Evolutionary conservation across 1,140 invertebrate species (phyloP).

Genomic region (Sitophilus oryzae): DNA sequence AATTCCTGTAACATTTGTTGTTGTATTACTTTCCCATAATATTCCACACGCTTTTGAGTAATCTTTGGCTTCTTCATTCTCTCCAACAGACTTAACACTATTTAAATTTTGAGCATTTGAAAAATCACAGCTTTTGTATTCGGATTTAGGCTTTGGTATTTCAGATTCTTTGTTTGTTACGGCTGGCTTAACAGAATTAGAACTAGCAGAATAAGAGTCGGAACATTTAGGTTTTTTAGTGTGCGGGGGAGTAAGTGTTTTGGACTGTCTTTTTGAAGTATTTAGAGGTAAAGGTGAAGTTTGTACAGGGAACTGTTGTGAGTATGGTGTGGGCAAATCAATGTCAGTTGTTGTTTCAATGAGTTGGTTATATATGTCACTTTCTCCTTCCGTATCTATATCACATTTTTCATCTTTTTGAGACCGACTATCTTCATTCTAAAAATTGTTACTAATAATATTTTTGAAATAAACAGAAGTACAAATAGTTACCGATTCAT

Average conservation of each 20-base stretch:
- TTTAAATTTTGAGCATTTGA: constrained; percentile 12
- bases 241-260: constrained; percentile 11
- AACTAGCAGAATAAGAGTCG: constrained; percentile 8
- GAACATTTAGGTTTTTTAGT: constrained; percentile 12
- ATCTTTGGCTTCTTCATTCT: constrained; percentile 23
- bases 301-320: constrained; percentile 13
- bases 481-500: constrained; percentile 40
- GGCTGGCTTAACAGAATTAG: constrained; percentile 3
- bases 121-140: constrained; percentile 23
- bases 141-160: constrained; percentile 11
- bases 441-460: constrained; percentile 14
- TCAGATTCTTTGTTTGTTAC: constrained; percentile 10
- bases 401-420: constrained; percentile 36
- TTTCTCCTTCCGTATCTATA: constrained; percentile 30
- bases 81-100: background rate
- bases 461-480: background rate
- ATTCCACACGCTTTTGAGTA: constrained; percentile 12
- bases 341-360: constrained; percentile 28
- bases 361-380: constrained; percentile 29
- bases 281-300: constrained; percentile 16
- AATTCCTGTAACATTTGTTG: background rate
- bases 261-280: constrained; percentile 18
- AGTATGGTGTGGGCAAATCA: constrained; percentile 20
- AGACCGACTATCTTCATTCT: constrained; percentile 34
- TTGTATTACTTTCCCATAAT: constrained; percentile 11